phyloP scores from a whole-genome alignment of 2,888 invertebrate genomes.

The Teleiodes luculella region DNA sequence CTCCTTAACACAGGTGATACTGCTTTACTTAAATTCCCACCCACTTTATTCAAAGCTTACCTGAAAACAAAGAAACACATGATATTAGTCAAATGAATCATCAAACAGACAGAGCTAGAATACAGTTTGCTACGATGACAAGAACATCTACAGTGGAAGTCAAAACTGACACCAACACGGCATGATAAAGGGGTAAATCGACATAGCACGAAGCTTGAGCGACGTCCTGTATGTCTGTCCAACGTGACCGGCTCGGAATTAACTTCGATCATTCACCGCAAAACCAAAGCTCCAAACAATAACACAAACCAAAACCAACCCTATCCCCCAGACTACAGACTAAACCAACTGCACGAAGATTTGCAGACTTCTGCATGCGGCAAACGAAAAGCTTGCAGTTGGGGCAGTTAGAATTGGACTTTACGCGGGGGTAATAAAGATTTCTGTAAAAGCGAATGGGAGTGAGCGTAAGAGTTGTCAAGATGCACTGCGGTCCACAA shows the following conservation, averaged over 20 bases:
- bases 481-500: conserved; percentile 52
- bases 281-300: conserved; percentile 24
- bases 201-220: conserved; percentile 1
- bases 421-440: not conserved
- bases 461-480: conserved; percentile 38
- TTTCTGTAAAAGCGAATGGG: not conserved
- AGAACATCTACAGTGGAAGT: not conserved
- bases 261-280: conserved; percentile 48
- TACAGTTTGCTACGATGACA: not conserved
- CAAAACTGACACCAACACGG: not conserved
- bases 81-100: not conserved
- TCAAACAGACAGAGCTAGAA: not conserved
- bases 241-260: conserved; percentile 64
- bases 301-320: conserved; percentile 29
- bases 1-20: too few relatives aligned
- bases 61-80: not conserved
- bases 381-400: not conserved
- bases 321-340: conserved; percentile 18
- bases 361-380: not conserved
- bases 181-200: not conserved
- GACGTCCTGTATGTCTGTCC: conserved; percentile 53
- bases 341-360: not conserved
- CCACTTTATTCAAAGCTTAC: too few relatives aligned
- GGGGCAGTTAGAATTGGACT: not conserved
- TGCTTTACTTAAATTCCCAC: too few relatives aligned